Base-by-base conservation (phyloP, 2,113 vertebrate genomes). In the Bagarius yarrelli region DNA sequence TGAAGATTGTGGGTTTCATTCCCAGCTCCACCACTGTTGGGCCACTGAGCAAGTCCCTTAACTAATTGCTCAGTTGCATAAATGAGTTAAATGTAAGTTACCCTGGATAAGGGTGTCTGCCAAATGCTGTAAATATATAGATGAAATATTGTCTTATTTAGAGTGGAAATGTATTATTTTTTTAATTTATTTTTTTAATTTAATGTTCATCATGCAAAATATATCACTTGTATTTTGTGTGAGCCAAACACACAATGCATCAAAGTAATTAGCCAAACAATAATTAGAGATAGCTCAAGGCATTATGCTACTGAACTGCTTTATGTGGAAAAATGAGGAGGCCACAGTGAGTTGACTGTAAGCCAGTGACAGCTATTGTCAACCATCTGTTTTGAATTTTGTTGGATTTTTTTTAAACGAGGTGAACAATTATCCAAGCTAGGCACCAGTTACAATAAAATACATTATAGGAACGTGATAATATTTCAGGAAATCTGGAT, bases 371-470 rank as follows among this genome's bases (percentile, higher is more conserved):
- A 72, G 67, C 55, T 60, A 60, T 72, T 30, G 53, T 59, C 78
- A 72, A 18, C 19, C 78, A 71, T 80, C 67, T 80, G 78, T 47
- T 80, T 55, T 30, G 18, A 34, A 72, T 80, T 80, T 71, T 59
- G 64, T 50, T 36, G 44, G 53, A 36, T 60, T 80, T n/a, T n/a
- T n/a, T n/a, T n/a, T 47, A 47, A 4, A 61, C 4, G 34, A 56
- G 44, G 18, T 66, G 50, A 75, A 25, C 50, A 63, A 50, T 81
- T 81, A 74, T 63, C 30, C 27, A 55, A 66, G 50, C 30, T 75
- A 81, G 71, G 60, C 79, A 81, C 56, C 30, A 15, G 30, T 81
- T 64, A 80, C 25, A 21, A 13, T 60, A 9, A 71, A 8, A 71
- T 30, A 50, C 16, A 59, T 56, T 15, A 18, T 12, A 34, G 56